These are phyloP conservation scores for Notocelia uddmanniana DNA, from an alignment of 2,888 invertebrate species.

Conservation along the genomic window DNA sequence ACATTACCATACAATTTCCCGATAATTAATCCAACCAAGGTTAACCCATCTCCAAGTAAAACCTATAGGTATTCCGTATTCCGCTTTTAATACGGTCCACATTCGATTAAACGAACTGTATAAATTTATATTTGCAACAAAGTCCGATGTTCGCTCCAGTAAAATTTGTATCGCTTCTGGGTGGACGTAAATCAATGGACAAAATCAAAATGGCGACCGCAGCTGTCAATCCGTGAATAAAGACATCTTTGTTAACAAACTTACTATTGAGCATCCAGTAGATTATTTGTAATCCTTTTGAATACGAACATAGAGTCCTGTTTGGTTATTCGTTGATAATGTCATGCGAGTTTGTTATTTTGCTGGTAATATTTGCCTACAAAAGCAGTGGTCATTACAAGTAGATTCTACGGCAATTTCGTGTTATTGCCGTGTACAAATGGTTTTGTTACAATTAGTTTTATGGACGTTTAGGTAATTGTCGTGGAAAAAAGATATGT, in stretches of 20 bases:
- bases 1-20: conserved; percentile 34
- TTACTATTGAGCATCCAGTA: conserved; percentile 37
- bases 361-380: conserved; percentile 35
- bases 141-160: conserved; percentile 38
- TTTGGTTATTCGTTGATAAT: conserved; percentile 43
- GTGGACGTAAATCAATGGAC: conserved; percentile 68
- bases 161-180: conserved; percentile 51
- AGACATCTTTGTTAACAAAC: conserved; percentile 65
- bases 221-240: conserved; percentile 79
- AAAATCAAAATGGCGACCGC: conserved; percentile 71
- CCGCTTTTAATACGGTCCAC: not conserved
- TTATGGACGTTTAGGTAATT: conserved; percentile 78
- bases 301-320: conserved; percentile 29
- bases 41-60: not conserved
- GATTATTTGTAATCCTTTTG: conserved; percentile 44
- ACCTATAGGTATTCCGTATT: not conserved
- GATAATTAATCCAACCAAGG: conserved; percentile 12
- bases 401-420: conserved; percentile 49
- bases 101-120: not conserved
- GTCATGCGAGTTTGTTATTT: conserved; percentile 32
- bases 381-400: conserved; percentile 47
- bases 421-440: conserved; percentile 72
- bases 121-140: conserved; percentile 18
- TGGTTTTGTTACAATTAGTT: conserved; percentile 77
- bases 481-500: conserved; percentile 78